Conservation (phyloP, 92 coral and sea anemone genomes). For the Phymanthus crucifer region DNA sequence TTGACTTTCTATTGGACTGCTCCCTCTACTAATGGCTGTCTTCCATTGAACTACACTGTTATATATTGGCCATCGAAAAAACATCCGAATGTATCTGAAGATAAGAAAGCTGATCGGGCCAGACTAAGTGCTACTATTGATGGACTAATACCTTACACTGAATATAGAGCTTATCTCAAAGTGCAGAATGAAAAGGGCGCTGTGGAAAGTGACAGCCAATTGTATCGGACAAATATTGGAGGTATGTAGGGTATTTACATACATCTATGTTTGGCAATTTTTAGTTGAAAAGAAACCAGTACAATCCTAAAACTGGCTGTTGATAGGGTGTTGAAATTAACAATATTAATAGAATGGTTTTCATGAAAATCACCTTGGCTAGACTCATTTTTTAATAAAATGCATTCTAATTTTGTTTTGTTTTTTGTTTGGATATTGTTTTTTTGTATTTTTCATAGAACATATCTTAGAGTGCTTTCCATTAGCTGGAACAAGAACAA, state of each 20-base stretch:
- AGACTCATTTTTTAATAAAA: no score
- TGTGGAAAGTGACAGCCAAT: background rate
- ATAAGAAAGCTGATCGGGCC: background rate
- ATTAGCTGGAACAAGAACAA: no score
- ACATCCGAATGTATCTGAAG: background rate
- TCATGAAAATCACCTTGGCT: no score
- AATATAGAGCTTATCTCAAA: background rate
- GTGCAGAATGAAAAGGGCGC: conserved; percentile 1
- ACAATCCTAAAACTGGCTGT: background rate
- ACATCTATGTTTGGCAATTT: no score
- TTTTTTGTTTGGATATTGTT: background rate
- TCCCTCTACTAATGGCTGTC: background rate
- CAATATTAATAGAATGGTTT: no score
- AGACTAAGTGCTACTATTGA: background rate
- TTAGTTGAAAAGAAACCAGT: no score
- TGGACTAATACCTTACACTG: conserved; percentile 17
- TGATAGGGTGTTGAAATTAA: background rate
- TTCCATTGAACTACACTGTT: conserved; percentile 3
- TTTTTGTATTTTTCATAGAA: no score
- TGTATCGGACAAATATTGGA: conserved; percentile 1
- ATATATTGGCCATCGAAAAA: background rate
- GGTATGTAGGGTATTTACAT: conserved; percentile 3
- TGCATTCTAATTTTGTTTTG: background rate
- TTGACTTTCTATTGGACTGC: background rate
- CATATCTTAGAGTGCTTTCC: no score